Conservation (phyloP, 2,113 vertebrate species). For the Dryoscopus gambensis region DNA sequence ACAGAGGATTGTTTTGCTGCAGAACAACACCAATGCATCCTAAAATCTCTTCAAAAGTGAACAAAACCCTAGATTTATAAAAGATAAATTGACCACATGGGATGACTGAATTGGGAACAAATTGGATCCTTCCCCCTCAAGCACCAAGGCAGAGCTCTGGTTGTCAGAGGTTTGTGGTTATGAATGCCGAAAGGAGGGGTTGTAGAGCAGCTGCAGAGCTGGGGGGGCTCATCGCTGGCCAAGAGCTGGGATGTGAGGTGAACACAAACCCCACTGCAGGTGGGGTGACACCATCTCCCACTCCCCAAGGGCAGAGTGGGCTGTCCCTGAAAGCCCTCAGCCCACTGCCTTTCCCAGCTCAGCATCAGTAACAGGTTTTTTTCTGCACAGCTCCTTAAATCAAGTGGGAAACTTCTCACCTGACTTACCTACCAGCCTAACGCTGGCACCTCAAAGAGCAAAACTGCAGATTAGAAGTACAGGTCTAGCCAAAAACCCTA, state of each 20-base stretch:
- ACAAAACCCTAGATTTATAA: neutral
- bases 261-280: neutral
- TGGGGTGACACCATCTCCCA: neutral
- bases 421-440: neutral
- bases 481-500: neutral
- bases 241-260: neutral
- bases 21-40: neutral
- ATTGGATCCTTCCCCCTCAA: neutral
- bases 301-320: neutral
- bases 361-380: neutral
- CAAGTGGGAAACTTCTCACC: neutral
- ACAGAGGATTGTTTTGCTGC: neutral
- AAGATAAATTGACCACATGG: neutral
- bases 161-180: neutral
- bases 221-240: fast-evolving
- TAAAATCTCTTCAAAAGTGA: neutral
- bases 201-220: neutral
- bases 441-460: neutral
- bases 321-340: neutral
- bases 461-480: neutral
- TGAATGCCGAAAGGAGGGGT: neutral
- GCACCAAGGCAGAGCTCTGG: neutral
- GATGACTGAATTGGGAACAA: neutral
- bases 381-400: neutral
- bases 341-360: neutral